Evolutionary conservation across 2,888 invertebrate genomes (phyloP).

Genomic region (Pachycephus smyrnensis): DNA sequence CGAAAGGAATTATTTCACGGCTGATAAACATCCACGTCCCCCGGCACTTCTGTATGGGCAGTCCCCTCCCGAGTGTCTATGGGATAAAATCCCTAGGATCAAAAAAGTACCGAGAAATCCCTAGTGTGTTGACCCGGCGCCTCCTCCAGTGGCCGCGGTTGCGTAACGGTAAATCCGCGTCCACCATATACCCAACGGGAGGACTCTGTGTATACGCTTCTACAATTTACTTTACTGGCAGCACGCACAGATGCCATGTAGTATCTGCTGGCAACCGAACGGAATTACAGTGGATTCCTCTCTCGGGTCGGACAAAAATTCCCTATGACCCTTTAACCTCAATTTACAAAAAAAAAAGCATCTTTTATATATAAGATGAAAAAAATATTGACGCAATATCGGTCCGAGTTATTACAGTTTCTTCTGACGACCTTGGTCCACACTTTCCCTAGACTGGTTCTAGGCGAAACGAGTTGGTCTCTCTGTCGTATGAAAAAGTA

Average conservation of each 20-base stretch:
- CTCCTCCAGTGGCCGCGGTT: constrained; percentile 36
- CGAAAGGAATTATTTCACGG: not conserved
- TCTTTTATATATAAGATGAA: not conserved
- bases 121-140: not conserved
- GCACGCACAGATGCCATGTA: not conserved
- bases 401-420: not conserved
- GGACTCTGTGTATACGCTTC: not conserved
- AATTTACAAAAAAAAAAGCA: not conserved
- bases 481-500: not conserved
- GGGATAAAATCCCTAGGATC: not conserved
- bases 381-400: not conserved
- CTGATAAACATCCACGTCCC: not conserved
- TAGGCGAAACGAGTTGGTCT: not conserved
- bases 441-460: not conserved
- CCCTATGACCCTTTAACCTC: not conserved
- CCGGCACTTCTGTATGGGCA: not conserved
- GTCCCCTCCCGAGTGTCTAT: not conserved
- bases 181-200: not conserved
- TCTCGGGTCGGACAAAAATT: not conserved
- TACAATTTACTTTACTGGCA: not conserved
- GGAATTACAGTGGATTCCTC: not conserved
- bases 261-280: not conserved
- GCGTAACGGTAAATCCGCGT: constrained; percentile 53
- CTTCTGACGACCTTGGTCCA: not conserved
- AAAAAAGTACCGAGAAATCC: not conserved